Conservation (phyloP, 2,113 vertebrate genomes). For the Forbesichthys papilliferus region DNA sequence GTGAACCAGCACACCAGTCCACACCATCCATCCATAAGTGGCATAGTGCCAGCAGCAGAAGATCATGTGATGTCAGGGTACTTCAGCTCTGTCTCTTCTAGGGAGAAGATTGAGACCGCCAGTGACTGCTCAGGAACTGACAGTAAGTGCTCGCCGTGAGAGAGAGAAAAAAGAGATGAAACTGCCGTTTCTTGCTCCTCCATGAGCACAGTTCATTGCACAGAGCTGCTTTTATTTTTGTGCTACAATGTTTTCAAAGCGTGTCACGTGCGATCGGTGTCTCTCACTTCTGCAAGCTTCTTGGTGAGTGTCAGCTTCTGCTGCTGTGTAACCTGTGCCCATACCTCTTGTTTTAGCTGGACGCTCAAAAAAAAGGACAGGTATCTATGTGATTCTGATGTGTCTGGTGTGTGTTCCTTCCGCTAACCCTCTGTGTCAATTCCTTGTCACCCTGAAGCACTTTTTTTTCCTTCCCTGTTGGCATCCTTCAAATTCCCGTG, state of each 20-base stretch:
- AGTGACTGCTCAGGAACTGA: conserved; percentile 86
- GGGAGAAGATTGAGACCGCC: conserved; percentile 91
- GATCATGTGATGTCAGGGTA: conserved; percentile 36
- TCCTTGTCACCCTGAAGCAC: conserved; percentile 27
- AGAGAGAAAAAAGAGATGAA: not conserved
- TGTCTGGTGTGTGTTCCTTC: conserved; percentile 22
- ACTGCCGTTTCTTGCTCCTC: not conserved
- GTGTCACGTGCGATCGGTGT: conserved; percentile 2
- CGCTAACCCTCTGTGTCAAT: conserved; percentile 16
- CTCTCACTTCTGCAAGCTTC: conserved; percentile 38
- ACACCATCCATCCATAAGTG: conserved; percentile 21
- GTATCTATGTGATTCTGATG: conserved; percentile 65
- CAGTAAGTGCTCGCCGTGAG: conserved; percentile 66
- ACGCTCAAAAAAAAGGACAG: conserved; percentile 77
- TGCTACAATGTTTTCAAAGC: conserved; percentile 35
- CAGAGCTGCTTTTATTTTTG: conserved; percentile 25
- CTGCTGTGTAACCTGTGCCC: conserved; percentile 57
- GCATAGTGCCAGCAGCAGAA: conserved; percentile 19
- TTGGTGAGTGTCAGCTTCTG: conserved; percentile 30
- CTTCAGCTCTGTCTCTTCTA: conserved; percentile 66
- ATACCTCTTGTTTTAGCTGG: conserved; percentile 80
- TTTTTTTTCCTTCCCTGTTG: conserved; percentile 19
- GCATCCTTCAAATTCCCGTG: conserved; percentile 19
- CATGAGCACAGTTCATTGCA: conserved; percentile 23
- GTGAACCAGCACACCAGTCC: conserved; percentile 13